Evolutionary conservation across 1,140 invertebrate species (phyloP), one percentile per base, ranked within the genome.

Genomic region (Aphaenogaster rudis): DNA sequence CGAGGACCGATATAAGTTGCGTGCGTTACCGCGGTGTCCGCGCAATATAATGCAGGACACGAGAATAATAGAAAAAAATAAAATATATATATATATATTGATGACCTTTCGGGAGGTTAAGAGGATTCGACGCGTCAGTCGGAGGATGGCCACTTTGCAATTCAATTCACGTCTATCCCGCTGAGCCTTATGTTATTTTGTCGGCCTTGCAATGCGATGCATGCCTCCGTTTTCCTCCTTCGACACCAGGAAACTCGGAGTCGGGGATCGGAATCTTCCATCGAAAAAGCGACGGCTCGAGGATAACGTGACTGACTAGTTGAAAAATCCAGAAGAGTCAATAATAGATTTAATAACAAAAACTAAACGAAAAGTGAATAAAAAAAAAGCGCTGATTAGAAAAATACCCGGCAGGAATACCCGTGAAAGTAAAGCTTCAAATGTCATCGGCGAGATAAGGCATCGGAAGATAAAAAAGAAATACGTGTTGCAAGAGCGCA

Each of bases 31-130:
- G 11, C 13, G 15, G 15, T 39, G 15, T 39, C 33, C 28, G 28
- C 28, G 9, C 42, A 3, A 1, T 36, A 72, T 61, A 66, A 82
- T 45, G 7, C 36, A 72, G 3, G 52, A 28, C 39, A 39, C 50
- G 11, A 81, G 50, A n/a, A 77, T 91, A 88, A 66, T 78, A 89
- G 76, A 78, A 91, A 87, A 89, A 80, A 85, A 89, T 86, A 87
- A 86, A 91, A 89, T 91, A 88, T 80, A 21, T 21, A 21, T 21
- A 36, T 59, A 76, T 33, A 57, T 15, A 77, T 86, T 61, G 67
- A 74, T 91, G 88, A 93, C 88, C 88, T 88, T 86, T 66, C 61
- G 63, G 84, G 88, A 88, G 86, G 90, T 93, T 91, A 93, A 93
- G 86, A 84, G 67, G 67, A 93, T 92, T 91, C 92, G 79, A 87